Percentiles rank a stretch among this genome's conserved stretches.
phyloP scores from a whole-genome alignment of 2,113 vertebrate species.

The Coryphaenoides rupestris region DNA sequence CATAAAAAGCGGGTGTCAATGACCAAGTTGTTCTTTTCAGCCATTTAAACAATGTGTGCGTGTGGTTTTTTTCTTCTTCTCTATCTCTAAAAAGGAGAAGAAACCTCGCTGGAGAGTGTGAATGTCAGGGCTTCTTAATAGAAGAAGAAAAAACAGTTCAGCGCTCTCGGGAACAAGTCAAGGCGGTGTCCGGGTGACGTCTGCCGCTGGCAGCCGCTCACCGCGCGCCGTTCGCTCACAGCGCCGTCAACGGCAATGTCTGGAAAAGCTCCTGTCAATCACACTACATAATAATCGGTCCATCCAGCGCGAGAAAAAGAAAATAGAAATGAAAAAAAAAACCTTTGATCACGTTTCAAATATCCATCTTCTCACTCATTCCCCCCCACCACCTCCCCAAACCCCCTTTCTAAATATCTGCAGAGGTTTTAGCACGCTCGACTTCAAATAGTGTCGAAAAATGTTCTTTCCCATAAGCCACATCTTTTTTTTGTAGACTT shows the following conservation, averaged over 20 bases:
- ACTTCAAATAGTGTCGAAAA: too few relatives aligned
- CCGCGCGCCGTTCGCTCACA: not conserved
- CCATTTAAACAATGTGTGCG: not conserved
- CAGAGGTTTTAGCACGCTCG: too few relatives aligned
- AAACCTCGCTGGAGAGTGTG: conserved; percentile 1
- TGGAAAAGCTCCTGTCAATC: not conserved
- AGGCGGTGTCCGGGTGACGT: not conserved
- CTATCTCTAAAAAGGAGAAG: not conserved
- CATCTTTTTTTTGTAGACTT: too few relatives aligned
- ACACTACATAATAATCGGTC: not conserved
- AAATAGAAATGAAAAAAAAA: not conserved
- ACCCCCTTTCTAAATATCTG: too few relatives aligned
- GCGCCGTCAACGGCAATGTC: not conserved
- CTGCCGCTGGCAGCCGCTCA: not conserved
- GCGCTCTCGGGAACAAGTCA: conserved; percentile 11
- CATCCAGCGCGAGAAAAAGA: not conserved
- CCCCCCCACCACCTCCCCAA: too few relatives aligned
- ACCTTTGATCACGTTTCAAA: not conserved
- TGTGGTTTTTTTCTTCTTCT: not conserved
- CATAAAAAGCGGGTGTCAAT: not conserved
- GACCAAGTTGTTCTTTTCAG: not conserved
- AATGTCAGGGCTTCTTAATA: not conserved
- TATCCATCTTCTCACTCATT: not conserved
- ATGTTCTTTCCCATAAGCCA: too few relatives aligned
- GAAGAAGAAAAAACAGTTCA: too few relatives aligned